These are phyloP conservation scores for Oreochromis aureus DNA, from an alignment of 2,113 vertebrate species.

Conservation along the genomic window DNA sequence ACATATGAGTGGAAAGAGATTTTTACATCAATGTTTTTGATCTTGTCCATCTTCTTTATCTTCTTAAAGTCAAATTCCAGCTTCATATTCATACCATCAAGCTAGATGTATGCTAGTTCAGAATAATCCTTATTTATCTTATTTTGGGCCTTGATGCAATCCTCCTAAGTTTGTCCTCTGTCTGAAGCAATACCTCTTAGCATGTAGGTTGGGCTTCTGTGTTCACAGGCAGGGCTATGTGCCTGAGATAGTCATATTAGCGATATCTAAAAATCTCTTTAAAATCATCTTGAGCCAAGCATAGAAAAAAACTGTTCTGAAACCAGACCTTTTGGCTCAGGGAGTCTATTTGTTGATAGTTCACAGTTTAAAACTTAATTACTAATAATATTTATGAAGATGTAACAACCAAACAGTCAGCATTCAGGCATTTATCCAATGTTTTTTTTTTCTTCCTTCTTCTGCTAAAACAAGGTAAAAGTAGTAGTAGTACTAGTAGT, in stretches of 20 bases:
- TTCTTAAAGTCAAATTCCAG: neutral
- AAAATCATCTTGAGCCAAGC: neutral
- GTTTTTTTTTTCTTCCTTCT: neutral
- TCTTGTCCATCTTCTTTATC: neutral
- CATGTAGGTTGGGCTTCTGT: neutral
- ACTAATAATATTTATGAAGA: neutral
- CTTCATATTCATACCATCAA: neutral
- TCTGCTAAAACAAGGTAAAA: neutral
- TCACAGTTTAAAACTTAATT: fast-evolving
- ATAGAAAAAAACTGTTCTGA: neutral
- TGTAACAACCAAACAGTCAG: neutral
- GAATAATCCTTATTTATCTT: neutral
- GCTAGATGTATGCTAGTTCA: neutral
- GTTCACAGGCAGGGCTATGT: neutral
- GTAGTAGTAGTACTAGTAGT: neutral
- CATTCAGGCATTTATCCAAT: neutral
- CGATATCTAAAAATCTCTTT: neutral
- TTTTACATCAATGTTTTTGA: neutral
- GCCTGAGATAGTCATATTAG: neutral
- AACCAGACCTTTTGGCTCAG: neutral
- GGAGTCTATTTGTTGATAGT: neutral
- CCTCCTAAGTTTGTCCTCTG: neutral
- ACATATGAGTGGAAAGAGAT: neutral
- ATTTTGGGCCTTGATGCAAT: fast-evolving
- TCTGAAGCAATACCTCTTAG: neutral